phyloP scores from a whole-genome alignment of 2,797 vertebrate species.

The Leptatherina wallacei region DNA sequence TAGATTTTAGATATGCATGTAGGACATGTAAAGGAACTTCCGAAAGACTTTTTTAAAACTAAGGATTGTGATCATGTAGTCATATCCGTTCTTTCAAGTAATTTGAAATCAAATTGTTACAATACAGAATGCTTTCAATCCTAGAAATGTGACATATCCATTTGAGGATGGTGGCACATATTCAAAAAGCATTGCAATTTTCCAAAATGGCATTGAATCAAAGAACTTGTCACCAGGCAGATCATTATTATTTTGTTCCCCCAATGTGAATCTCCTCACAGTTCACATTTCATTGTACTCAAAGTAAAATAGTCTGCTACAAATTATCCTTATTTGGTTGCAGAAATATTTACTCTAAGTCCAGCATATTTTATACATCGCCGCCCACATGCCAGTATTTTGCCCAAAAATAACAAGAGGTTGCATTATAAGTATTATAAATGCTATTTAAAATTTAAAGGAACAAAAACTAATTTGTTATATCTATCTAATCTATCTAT shows the following conservation, averaged over 20 bases:
- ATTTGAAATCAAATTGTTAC: conserved; percentile 19
- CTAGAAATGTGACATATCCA: conserved; percentile 25
- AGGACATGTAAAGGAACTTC: conserved; percentile 19
- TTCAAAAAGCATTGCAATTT: conserved; percentile 39
- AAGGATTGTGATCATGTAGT: conserved; percentile 13
- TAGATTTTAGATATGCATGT: conserved; percentile 3
- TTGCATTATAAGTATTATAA: background rate
- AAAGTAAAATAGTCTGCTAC: conserved; percentile 18
- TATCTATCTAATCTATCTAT: too few relatives aligned
- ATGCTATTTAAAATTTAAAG: background rate
- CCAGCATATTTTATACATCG: background rate
- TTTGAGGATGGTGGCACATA: conserved; percentile 21
- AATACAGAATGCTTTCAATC: conserved; percentile 25
- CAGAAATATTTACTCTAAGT: background rate
- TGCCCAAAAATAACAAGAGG: background rate
- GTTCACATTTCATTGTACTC: conserved; percentile 30
- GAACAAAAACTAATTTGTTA: too few relatives aligned
- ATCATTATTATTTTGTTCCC: conserved; percentile 42
- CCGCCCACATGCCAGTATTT: background rate
- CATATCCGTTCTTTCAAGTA: conserved; percentile 15
- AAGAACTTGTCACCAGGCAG: conserved; percentile 31
- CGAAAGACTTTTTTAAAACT: conserved; percentile 28
- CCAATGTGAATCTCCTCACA: conserved; percentile 12
- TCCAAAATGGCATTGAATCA: conserved; percentile 34
- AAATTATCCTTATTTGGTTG: conserved; percentile 15